A percentile compares a stretch with the other conserved stretches of the same genome.
Evolutionary conservation across 2,113 vertebrate species (phyloP).

Genomic region (Zapus hudsonius): DNA sequence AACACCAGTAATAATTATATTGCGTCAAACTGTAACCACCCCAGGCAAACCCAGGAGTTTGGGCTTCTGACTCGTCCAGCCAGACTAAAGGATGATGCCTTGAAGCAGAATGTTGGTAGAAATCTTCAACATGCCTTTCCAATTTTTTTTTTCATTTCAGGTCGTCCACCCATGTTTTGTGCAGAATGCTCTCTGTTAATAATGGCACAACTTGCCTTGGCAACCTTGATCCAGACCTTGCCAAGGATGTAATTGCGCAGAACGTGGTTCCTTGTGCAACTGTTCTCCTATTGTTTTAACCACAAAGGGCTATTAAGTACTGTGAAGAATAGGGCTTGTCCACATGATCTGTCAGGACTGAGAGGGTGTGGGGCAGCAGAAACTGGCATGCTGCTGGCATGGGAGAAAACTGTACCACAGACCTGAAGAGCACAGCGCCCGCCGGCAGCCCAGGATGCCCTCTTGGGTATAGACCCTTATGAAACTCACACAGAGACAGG

Average conservation of each 20-base stretch:
- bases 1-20: not conserved
- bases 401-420: no score
- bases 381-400: not conserved
- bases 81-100: not conserved
- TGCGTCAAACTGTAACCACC: not conserved
- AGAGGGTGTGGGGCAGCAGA: not conserved
- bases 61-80: not conserved
- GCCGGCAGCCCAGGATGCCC: not conserved
- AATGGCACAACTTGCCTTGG: not conserved
- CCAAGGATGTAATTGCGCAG: not conserved
- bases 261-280: not conserved
- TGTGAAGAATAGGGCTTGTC: not conserved
- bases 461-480: not conserved
- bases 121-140: not conserved
- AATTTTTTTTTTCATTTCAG: not conserved
- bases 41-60: not conserved
- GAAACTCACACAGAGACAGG: not conserved
- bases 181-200: not conserved
- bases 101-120: slow-evolving; percentile 2
- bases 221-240: not conserved
- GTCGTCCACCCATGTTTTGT: not conserved
- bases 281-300: not conserved
- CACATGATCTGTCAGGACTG: not conserved
- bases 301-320: slow-evolving; percentile 18
- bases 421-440: not conserved